Percentiles rank a stretch among this genome's conserved stretches.
Evolutionary conservation across 2,113 vertebrate species (phyloP).

Genomic region (Coturnix japonica): DNA sequence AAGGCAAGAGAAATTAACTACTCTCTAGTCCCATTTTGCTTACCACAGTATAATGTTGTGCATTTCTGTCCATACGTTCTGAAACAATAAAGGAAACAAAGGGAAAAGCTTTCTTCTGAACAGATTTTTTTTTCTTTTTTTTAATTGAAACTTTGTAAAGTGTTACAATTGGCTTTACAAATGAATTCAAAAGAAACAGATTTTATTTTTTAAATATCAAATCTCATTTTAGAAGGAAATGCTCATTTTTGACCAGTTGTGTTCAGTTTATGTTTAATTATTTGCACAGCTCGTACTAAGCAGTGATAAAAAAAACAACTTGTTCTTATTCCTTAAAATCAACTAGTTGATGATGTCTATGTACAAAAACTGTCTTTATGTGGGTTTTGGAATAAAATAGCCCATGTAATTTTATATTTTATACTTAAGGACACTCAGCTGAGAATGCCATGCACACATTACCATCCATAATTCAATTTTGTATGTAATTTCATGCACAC

Average conservation of each 20-base stretch:
- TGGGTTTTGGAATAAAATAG: slow-evolving; percentile 33
- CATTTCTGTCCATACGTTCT: neutral
- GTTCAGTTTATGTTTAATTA: neutral
- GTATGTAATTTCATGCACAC: slow-evolving; percentile 64
- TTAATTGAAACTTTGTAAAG: neutral
- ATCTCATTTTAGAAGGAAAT: neutral
- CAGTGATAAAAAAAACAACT: neutral
- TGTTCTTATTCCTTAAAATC: neutral
- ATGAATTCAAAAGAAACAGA: neutral
- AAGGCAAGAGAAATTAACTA: neutral
- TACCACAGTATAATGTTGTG: neutral
- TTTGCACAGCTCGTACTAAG: neutral
- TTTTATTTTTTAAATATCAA: neutral
- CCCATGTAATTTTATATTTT: slow-evolving; percentile 59
- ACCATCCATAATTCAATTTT: slow-evolving; percentile 63
- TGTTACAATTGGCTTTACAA: neutral
- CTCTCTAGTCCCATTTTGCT: neutral
- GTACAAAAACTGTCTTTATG: slow-evolving; percentile 14
- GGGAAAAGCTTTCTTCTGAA: neutral
- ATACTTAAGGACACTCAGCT: slow-evolving; percentile 42
- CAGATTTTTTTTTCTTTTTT: neutral
- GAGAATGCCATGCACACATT: slow-evolving; percentile 29
- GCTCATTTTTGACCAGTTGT: neutral
- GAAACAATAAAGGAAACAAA: neutral
- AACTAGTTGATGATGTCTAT: slow-evolving; percentile 10